phyloP scores from a whole-genome alignment of 2,888 invertebrate genomes.

The Ernsta delagoae region DNA sequence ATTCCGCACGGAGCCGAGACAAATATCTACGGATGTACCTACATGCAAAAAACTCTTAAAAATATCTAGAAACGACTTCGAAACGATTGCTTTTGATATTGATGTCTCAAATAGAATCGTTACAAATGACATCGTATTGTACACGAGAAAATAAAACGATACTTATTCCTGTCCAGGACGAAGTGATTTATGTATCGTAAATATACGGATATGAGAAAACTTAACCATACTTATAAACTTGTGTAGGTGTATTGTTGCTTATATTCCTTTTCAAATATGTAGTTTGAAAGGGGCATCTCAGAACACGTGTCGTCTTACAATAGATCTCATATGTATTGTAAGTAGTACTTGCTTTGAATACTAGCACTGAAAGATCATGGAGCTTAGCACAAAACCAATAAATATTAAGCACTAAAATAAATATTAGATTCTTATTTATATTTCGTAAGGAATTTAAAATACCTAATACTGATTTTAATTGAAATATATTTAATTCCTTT shows the following conservation, averaged over 20 bases:
- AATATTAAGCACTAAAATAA: too few relatives aligned
- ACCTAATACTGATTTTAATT: too few relatives aligned
- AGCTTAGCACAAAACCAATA: not conserved
- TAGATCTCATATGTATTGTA: constrained; percentile 7
- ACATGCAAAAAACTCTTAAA: too few relatives aligned
- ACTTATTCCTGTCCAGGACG: not conserved
- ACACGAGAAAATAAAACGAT: constrained; percentile 12
- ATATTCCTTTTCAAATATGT: constrained; percentile 27
- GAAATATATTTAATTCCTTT: too few relatives aligned
- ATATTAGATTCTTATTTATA: too few relatives aligned
- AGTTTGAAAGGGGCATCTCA: constrained; percentile 18
- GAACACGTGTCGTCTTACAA: constrained; percentile 16
- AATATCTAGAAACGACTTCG: constrained; percentile 1
- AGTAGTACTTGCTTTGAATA: not conserved
- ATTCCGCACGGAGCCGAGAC: too few relatives aligned
- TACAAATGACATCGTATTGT: not conserved
- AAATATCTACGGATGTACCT: too few relatives aligned
- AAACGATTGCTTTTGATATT: not conserved
- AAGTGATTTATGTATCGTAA: constrained; percentile 24
- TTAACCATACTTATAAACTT: constrained; percentile 11
- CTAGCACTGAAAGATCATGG: not conserved
- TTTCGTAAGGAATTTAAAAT: too few relatives aligned
- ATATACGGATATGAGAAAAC: constrained; percentile 17
- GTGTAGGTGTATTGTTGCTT: constrained; percentile 9
- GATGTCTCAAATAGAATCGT: constrained; percentile 5